These are phyloP conservation scores for Peromyscus eremicus DNA, from an alignment of 2,797 vertebrate genomes.

Conservation along the genomic window DNA sequence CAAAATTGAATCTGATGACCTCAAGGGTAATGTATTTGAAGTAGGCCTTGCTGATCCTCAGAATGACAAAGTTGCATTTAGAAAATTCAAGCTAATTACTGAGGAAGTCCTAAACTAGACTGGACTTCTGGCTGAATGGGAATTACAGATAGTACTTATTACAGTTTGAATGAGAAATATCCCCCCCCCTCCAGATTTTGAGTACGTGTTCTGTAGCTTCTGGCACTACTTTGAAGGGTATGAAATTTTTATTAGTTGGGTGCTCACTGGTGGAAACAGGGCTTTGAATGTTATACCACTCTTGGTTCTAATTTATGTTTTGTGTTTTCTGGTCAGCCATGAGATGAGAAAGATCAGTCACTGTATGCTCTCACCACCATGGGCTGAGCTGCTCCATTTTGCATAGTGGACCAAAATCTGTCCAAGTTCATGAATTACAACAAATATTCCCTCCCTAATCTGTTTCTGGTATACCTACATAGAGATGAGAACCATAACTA, in stretches of 20 bases:
- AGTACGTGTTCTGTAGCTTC: neutral
- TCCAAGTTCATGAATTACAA: neutral
- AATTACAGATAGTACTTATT: neutral
- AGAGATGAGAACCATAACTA: neutral
- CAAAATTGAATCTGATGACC: neutral
- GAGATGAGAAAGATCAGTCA: neutral
- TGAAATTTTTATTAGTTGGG: neutral
- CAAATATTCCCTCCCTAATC: neutral
- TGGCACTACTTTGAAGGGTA: neutral
- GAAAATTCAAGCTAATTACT: neutral
- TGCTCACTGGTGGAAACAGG: neutral
- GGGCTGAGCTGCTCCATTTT: neutral
- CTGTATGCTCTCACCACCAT: neutral
- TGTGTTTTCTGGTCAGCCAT: neutral
- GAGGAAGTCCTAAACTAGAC: neutral
- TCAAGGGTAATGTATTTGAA: neutral
- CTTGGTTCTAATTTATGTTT: neutral
- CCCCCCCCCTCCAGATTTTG: neutral
- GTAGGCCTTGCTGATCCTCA: neutral
- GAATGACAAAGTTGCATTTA: neutral
- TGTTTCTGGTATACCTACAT: neutral
- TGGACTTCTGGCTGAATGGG: neutral
- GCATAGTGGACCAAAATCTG: neutral
- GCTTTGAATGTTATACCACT: neutral
- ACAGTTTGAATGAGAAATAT: neutral